A percentile compares a stretch with the other conserved stretches of the same genome.
These are phyloP conservation scores for Phalacrocorax brasilianus DNA, from an alignment of 2,113 vertebrate species.

Conservation along the genomic window DNA sequence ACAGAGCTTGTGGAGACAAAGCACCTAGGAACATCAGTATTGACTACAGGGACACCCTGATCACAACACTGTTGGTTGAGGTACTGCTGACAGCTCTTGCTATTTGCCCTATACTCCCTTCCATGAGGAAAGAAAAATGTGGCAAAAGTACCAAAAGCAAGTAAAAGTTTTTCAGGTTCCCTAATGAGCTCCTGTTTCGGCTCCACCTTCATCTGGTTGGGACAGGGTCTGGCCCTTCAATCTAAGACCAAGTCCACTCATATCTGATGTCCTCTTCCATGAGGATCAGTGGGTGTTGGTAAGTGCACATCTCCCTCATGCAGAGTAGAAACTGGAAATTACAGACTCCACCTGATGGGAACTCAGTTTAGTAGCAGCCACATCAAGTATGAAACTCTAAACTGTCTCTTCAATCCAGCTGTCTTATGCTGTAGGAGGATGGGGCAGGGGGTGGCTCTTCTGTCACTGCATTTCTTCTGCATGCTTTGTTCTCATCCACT, in stretches of 20 bases:
- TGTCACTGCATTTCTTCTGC: background rate
- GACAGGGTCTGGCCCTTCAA: background rate
- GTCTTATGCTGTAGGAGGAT: background rate
- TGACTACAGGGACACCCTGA: slow-evolving; percentile 56
- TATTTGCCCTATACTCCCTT: background rate
- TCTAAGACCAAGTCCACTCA: background rate
- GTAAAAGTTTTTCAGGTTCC: background rate
- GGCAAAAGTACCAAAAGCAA: background rate
- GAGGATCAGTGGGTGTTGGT: background rate
- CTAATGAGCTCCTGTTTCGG: background rate
- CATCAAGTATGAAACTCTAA: background rate
- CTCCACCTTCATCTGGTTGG: background rate
- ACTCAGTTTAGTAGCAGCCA: background rate
- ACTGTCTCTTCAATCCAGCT: background rate
- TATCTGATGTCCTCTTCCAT: background rate
- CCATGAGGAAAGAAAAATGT: background rate
- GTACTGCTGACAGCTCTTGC: slow-evolving; percentile 21
- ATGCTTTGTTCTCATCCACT: background rate
- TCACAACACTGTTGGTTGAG: slow-evolving; percentile 60
- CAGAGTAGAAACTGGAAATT: background rate
- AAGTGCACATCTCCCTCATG: background rate
- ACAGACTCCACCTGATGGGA: background rate
- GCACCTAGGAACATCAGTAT: background rate
- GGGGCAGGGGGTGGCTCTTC: background rate
- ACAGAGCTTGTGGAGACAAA: background rate